Percentiles rank a stretch among this genome's conserved stretches.
Evolutionary conservation across 2,888 invertebrate species (phyloP).

Genomic region (Tillus elongatus): DNA sequence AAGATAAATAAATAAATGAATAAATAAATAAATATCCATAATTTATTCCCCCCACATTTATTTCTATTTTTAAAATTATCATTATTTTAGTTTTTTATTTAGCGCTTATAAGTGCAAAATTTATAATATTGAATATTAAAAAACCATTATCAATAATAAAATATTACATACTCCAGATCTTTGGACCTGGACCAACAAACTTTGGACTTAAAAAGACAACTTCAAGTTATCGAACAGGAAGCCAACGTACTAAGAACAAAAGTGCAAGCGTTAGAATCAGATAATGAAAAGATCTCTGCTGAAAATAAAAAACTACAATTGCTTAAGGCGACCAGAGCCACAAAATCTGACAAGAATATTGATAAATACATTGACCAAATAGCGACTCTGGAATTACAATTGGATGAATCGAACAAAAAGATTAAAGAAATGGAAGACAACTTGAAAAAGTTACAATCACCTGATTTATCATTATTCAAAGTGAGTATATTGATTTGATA

Average conservation of each 20-base stretch:
- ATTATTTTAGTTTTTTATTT: no score
- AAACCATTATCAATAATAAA: slow-evolving; percentile 7
- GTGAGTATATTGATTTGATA: no score
- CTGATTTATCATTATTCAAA: no score
- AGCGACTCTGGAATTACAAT: slow-evolving; percentile 52
- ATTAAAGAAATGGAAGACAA: slow-evolving; percentile 47
- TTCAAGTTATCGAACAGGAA: slow-evolving; percentile 71
- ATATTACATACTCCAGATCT: slow-evolving; percentile 42
- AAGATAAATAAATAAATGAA: no score
- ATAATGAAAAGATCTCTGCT: slow-evolving; percentile 63
- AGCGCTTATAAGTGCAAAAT: no score
- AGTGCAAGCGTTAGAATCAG: slow-evolving; percentile 58
- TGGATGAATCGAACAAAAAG: slow-evolving; percentile 51
- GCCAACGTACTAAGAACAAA: slow-evolving; percentile 58
- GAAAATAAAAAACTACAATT: slow-evolving; percentile 67
- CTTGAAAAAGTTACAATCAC: slow-evolving; percentile 36
- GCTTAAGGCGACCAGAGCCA: slow-evolving; percentile 47
- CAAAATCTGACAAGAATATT: slow-evolving; percentile 47
- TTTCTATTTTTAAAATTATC: no score
- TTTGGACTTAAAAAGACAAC: slow-evolving; percentile 62
- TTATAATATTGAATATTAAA: slow-evolving; percentile 4
- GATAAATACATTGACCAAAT: slow-evolving; percentile 55
- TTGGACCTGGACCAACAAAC: slow-evolving; percentile 55
- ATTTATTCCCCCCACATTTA: no score
- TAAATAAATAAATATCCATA: no score